These are phyloP conservation scores for Agapornis roseicollis DNA, from an alignment of 2,113 vertebrate genomes.

Conservation along the genomic window DNA sequence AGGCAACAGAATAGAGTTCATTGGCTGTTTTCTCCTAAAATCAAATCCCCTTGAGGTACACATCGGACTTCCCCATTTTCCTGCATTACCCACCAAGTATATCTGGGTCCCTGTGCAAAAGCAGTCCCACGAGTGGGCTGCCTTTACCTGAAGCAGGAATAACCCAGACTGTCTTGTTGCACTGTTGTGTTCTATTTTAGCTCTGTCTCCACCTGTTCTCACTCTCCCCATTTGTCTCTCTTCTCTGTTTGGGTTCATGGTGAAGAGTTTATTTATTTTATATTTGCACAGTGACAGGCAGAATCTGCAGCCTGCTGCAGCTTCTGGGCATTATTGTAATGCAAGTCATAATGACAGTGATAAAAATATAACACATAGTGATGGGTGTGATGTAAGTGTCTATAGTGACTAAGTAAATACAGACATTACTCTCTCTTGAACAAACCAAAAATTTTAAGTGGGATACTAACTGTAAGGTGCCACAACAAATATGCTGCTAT, in stretches of 20 bases:
- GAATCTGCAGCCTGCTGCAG: not conserved
- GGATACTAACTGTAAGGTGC: not conserved
- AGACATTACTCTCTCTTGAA: not conserved
- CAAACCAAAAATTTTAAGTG: not conserved
- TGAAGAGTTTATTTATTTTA: not conserved
- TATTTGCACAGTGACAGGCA: not conserved
- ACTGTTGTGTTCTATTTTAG: not conserved
- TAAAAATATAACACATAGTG: not conserved
- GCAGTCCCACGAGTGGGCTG: not conserved
- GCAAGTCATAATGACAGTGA: not conserved
- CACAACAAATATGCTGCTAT: not conserved
- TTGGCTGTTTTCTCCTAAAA: not conserved
- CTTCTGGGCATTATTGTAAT: not conserved
- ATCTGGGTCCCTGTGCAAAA: not conserved
- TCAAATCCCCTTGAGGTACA: not conserved
- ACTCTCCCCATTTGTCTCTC: not conserved
- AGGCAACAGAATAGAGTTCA: not conserved
- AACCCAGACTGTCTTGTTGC: not conserved
- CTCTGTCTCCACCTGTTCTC: not conserved
- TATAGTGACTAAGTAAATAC: not conserved
- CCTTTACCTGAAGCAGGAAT: not conserved
- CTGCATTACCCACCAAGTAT: not conserved
- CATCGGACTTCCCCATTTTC: not conserved
- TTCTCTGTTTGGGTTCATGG: not conserved
- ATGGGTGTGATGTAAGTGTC: not conserved